Evolutionary conservation across 2,888 invertebrate species (phyloP), one percentile per base, ranked within the genome.

Genomic region (Pemphredon lugubris): DNA sequence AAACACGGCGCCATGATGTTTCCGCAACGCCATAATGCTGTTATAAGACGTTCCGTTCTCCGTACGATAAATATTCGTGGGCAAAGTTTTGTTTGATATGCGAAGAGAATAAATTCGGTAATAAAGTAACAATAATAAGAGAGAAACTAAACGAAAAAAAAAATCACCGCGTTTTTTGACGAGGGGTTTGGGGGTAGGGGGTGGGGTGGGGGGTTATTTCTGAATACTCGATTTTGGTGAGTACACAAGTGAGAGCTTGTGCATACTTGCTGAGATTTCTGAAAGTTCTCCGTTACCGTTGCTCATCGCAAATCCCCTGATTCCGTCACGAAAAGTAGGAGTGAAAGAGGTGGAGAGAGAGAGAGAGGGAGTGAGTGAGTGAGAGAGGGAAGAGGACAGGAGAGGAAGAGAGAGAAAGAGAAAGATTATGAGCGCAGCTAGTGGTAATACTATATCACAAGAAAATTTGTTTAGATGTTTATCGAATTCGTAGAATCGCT

Each of bases 1-100:
- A 80, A 80, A 80, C 77, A 73, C 70, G 68, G 45, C 73, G 80
- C 78, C 80, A 77, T 80, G 75, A 79, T 79, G 73, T 54, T 77
- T 67, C 47, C 47, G 59, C 61, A 75, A 78, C 76, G 81, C 78
- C 80, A 80, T 80, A 73, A 75, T 68, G 73, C 76, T 76, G 70
- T 73, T 76, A 69, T 53, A 76, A 75, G 80, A 80, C 71, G 51
- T 80, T 76, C 57, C 60, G 64, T 57, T 70, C 64, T 61, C 63
- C 64, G 55, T 50, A 63, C 63, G 60, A 77, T 76, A 79, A 83
- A 79, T 76, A 68, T 71, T 77, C 63, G 59, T 63, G 59, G 45
- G 69, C 50, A 45, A 48, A 54, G 42, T 32, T 23, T 37, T n/a
- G 16, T 23, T 26, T 37, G 21, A 71, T 32, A 54, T 47, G 55